These are phyloP conservation scores for Acanthurus leucopareius DNA, from an alignment of 2,797 vertebrate species.

Conservation along the genomic window DNA sequence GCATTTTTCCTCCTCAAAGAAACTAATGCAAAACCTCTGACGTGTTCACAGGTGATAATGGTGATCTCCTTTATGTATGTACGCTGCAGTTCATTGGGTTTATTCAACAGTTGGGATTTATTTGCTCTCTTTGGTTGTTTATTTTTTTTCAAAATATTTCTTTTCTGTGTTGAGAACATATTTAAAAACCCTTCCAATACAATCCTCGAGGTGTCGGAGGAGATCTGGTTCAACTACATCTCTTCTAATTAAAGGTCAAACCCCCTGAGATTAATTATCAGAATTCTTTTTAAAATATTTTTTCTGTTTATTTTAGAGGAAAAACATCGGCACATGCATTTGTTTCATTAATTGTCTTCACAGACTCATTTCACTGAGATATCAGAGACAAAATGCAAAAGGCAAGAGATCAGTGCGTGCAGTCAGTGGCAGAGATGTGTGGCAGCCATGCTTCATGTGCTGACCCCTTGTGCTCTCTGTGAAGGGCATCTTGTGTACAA, in stretches of 20 bases:
- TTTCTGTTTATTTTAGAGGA: conserved; percentile 3
- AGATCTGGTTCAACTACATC: conserved; percentile 10
- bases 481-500: conserved; percentile 52
- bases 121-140: conserved; percentile 38
- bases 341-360: conserved; percentile 2
- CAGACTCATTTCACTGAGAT: not conserved
- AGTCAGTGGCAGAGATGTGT: conserved; percentile 1
- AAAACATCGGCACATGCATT: conserved; percentile 9
- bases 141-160: not conserved
- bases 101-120: conserved; percentile 42
- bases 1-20: not conserved
- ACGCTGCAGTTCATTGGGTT: not conserved
- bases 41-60: not conserved
- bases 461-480: conserved; percentile 47
- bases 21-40: not conserved
- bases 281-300: not conserved
- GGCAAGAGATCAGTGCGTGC: conserved; percentile 17
- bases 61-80: not conserved
- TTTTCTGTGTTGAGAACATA: conserved; percentile 16
- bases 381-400: too few relatives aligned
- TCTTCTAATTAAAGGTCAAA: conserved; percentile 36
- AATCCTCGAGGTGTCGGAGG: conserved; percentile 18
- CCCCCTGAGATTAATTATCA: conserved; percentile 17
- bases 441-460: conserved; percentile 14
- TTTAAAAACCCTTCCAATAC: conserved; percentile 23